Evolutionary conservation across 2,888 invertebrate genomes (phyloP).

Genomic region (Drosophila quasianomalipes): DNA sequence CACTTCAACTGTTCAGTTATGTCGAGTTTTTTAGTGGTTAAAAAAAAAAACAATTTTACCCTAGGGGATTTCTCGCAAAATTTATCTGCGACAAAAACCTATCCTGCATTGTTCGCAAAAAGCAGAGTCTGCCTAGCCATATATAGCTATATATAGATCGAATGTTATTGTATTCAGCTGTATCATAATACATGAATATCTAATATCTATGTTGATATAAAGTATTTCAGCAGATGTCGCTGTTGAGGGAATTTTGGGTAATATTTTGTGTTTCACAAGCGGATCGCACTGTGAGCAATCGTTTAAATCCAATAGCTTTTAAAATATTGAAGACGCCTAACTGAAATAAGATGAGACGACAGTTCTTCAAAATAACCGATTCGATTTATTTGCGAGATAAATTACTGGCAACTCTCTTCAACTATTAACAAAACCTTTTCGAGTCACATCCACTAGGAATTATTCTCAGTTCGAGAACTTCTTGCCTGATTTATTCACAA

Average conservation of each 20-base stretch:
- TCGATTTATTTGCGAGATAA: not conserved
- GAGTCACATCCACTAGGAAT: not conserved
- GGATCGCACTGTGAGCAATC: not conserved
- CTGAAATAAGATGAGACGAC: not conserved
- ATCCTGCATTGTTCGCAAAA: too few species aligned
- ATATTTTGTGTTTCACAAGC: not conserved
- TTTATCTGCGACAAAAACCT: not conserved
- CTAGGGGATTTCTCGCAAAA: too few species aligned
- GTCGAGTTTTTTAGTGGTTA: not conserved
- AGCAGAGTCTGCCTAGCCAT: not conserved
- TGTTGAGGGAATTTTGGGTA: too few species aligned
- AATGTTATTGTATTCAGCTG: not conserved
- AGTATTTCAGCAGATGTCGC: not conserved
- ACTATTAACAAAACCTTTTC: not conserved
- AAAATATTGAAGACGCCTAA: not conserved
- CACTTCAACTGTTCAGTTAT: not conserved
- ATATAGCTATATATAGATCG: not conserved
- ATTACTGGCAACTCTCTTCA: not conserved
- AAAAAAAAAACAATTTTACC: not conserved
- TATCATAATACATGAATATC: too few species aligned
- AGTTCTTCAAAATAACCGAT: too few species aligned
- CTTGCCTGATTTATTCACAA: not conserved
- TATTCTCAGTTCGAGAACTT: too few species aligned
- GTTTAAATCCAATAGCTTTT: fast-evolving
- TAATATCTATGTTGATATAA: too few species aligned